Conservation (phyloP, 2,113 vertebrate species). For the Gambusia affinis region DNA sequence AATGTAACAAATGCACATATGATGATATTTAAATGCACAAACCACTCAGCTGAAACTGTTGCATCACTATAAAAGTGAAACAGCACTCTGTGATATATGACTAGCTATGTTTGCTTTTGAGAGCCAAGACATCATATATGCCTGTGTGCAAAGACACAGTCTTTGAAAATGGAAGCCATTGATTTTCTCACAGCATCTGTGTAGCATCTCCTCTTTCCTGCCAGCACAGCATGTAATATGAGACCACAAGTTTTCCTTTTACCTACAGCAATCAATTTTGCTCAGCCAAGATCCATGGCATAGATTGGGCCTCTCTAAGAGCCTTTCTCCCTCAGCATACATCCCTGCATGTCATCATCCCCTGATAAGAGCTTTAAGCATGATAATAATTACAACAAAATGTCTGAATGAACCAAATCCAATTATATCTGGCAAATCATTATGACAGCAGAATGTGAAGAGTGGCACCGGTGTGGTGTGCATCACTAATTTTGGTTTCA, state of each 20-base stretch:
- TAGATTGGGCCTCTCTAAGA: conserved; percentile 57
- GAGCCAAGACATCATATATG: conserved; percentile 34
- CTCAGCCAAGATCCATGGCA: conserved; percentile 51
- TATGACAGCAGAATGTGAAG: conserved; percentile 40
- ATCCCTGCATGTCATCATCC: conserved; percentile 26
- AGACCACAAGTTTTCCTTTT: conserved; percentile 67
- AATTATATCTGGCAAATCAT: conserved; percentile 53
- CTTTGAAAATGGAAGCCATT: conserved; percentile 57
- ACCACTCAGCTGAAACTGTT: conserved; percentile 25
- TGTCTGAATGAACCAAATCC: conserved; percentile 55
- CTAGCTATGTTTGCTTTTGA: conserved; percentile 27
- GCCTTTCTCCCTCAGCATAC: conserved; percentile 49
- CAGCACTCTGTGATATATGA: conserved; percentile 12
- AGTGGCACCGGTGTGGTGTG: conserved; percentile 35
- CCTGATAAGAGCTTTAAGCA: conserved; percentile 36
- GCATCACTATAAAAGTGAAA: conserved; percentile 17
- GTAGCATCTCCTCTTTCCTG: conserved; percentile 55
- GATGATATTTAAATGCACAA: conserved; percentile 10
- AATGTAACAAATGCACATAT: conserved; percentile 30
- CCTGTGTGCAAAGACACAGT: conserved; percentile 38
- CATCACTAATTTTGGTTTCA: not conserved
- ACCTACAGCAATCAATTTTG: conserved; percentile 71
- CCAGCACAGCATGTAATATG: conserved; percentile 69
- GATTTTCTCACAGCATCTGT: conserved; percentile 61
- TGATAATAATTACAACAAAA: conserved; percentile 67